Evolutionary conservation across 2,888 invertebrate species (phyloP), one percentile per base, ranked within the genome.

Genomic region (Chrysolina americana): DNA sequence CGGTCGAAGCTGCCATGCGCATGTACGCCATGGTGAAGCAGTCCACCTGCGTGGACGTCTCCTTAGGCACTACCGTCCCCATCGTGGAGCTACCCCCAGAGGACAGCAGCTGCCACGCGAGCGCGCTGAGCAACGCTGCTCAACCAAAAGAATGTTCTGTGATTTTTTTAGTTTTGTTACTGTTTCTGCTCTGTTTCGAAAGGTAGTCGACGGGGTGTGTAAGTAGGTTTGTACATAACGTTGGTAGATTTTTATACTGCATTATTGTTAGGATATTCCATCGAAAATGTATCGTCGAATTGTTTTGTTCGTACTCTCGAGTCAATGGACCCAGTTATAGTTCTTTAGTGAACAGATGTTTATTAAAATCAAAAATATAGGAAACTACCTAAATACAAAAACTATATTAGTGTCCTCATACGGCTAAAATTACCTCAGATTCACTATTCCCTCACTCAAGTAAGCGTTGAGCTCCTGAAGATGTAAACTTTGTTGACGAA

Each of bases 31-130:
- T 89, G 75, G 93, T 94, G 13, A 90, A 93, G 73, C 90, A 92
- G 80, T 94, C 94, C 76, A 92, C 92, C 19, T 95, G 95, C 87
- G 91, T 91, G 71, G 94, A 94, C 86, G 89, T 89, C 44, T 89
- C 90, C 65, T 90, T 91, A 3, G 93, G 92, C 21, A 89, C 91
- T 6, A 90, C 91, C 75, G 89, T 93, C 76, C 93, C 94, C 5
- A 91, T 95, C 75, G 90, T 95, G 68, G 93, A 94, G 83, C 91
- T 95, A 68, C 92, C 94, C 71, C 93, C 94, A 2, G 95, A 95
- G 87, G 94, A 94, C 84, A 91, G 95, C 81, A 92, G 94, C 79
- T 96, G 96, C 86, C 95, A 96, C 88, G 96, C 96, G 68, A 95
- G 95, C 84, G 96, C 96, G 0, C 90, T 96, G 73, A 95, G 95